Evolutionary conservation across 2,113 vertebrate species (phyloP), one percentile per base, ranked within the genome.

Genomic region (Elephantulus edwardii): DNA sequence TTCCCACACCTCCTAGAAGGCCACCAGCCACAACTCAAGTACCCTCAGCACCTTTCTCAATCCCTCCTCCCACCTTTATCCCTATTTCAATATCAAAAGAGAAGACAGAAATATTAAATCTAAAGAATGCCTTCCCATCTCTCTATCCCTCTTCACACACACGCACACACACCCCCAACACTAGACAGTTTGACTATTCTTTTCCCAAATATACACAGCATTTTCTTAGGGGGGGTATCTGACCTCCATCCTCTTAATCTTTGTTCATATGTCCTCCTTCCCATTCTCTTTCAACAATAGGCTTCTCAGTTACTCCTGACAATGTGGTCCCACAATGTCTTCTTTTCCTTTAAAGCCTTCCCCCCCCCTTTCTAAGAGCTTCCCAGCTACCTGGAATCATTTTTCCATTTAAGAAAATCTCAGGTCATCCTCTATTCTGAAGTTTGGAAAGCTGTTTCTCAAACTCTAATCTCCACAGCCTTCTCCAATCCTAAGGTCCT

Each of bases 21-120:
- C 46, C 75, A 77, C 46, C 92, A 88, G 60, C 40, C 42, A 56
- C 8, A 40, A 14, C 38, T 33, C 56, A 17, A 8, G 17, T 40
- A 56, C n/a, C 84, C 74, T 80, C 42, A 26, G 38, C 22, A 48
- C 19, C 71, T 50, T 52, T 38, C 86, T 70, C 54, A 54, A 84
- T 77, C 12, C 33, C 46, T 70, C 35, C 40, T 30, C 60, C 66
- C 28, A 62, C 20, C 26, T 71, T 64, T 72, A 30, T 72, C n/a
- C 82, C 9, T 17, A 84, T 84, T 70, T 90, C 64, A 62, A 83
- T 40, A 62, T 86, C 70, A 38, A 72, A 60, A 86, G 56, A 42
- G 24, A 79, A 79, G 35, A 56, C 12, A 17, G 24, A 76, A 83
- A 85, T 33, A 79, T 56, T 40, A 13, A 38, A 79, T 22, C 28